Conservation (phyloP, 1,140 invertebrate genomes). For the Eubasilissa regina region DNA sequence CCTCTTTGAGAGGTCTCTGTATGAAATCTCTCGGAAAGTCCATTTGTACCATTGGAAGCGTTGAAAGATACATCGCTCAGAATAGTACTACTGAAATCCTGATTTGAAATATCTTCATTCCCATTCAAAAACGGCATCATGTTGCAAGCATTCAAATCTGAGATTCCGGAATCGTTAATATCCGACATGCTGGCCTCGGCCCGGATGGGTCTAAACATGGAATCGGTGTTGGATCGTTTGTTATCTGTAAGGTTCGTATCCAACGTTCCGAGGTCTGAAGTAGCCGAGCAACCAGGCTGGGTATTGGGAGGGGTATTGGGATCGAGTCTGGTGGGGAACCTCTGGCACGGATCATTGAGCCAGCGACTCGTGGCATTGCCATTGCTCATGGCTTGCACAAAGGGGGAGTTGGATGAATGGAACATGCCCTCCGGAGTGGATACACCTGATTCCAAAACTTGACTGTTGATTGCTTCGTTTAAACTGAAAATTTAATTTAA, state of each 20-base stretch:
- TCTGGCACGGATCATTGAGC: conserved; percentile 70
- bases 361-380: conserved; percentile 70
- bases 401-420: conserved; percentile 46
- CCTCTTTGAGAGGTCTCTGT: neutral
- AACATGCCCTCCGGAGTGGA: conserved; percentile 49
- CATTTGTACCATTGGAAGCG: conserved; percentile 59
- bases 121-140: conserved; percentile 40
- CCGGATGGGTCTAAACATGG: conserved; percentile 50
- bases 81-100: conserved; percentile 59
- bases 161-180: conserved; percentile 31
- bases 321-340: conserved; percentile 62
- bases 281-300: conserved; percentile 37
- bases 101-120: conserved; percentile 32
- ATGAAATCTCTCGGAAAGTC: conserved; percentile 27
- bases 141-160: conserved; percentile 26
- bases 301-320: conserved; percentile 61
- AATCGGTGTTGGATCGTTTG: conserved; percentile 24
- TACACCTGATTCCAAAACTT: conserved; percentile 24
- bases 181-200: conserved; percentile 21
- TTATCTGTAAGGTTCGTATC: conserved; percentile 20
- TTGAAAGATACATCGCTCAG: conserved; percentile 69
- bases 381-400: conserved; percentile 55
- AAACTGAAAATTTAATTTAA: conserved; percentile 34
- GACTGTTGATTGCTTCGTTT: conserved; percentile 42
- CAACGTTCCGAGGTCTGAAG: neutral